These are phyloP conservation scores for Oceanodroma leucorhoa DNA, from an alignment of 2,797 vertebrate species.

Conservation along the genomic window DNA sequence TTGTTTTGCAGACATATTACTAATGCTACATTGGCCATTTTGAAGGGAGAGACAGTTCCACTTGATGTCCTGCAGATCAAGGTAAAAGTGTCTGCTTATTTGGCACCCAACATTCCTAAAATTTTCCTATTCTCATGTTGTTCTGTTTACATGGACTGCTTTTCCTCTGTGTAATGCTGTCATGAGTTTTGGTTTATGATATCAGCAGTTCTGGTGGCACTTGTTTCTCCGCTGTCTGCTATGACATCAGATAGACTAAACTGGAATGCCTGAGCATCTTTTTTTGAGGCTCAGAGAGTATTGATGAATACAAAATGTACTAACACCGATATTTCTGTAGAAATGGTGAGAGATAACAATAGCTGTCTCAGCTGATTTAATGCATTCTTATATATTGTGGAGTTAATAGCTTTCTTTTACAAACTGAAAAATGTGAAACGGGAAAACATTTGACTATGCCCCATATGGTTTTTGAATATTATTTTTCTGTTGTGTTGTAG, in stretches of 20 bases:
- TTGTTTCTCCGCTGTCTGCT: background rate
- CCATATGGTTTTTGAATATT: background rate
- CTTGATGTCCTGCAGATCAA: slow-evolving; percentile 96
- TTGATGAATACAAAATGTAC: background rate
- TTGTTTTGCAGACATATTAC: slow-evolving; percentile 84
- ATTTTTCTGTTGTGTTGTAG: background rate
- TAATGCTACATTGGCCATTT: slow-evolving; percentile 90
- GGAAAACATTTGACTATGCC: background rate
- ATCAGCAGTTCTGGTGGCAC: background rate
- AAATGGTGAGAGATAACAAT: background rate
- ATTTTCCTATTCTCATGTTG: background rate
- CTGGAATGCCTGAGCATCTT: background rate
- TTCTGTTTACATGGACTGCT: background rate
- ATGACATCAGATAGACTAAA: background rate
- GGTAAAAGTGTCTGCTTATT: slow-evolving; percentile 73
- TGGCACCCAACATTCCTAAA: background rate
- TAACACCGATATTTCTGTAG: background rate
- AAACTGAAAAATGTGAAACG: background rate
- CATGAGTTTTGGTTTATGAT: background rate
- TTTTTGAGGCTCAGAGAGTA: background rate
- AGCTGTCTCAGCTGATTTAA: background rate
- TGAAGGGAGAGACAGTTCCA: slow-evolving; percentile 91
- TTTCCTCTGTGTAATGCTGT: background rate
- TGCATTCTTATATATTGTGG: background rate
- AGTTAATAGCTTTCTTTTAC: slow-evolving; percentile 15